These are phyloP conservation scores for Luffia ferchaultella DNA, from an alignment of 2,888 invertebrate genomes.

Conservation along the genomic window DNA sequence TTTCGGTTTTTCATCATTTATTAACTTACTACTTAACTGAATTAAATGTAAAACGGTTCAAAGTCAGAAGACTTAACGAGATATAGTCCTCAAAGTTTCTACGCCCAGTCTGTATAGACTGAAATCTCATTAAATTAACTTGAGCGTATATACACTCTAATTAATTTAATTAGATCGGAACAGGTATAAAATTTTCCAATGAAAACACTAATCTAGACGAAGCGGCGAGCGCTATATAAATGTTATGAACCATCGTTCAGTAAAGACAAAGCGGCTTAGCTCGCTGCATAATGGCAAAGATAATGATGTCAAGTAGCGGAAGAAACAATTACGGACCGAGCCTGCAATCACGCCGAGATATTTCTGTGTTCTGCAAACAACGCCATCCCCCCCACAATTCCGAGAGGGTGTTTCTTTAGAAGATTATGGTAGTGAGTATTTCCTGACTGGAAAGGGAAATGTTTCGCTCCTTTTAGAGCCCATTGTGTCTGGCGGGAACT, in stretches of 20 bases:
- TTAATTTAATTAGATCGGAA: no score
- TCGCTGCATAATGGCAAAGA: slow-evolving; percentile 50
- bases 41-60: no score
- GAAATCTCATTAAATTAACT: no score
- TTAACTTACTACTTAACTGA: no score
- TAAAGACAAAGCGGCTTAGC: slow-evolving; percentile 25
- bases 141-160: no score
- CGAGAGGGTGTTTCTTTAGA: slow-evolving; percentile 32
- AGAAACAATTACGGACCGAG: slow-evolving; percentile 52
- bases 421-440: slow-evolving; percentile 30
- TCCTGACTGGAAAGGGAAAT: slow-evolving; percentile 17
- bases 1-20: no score
- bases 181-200: not conserved
- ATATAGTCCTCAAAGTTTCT: no score
- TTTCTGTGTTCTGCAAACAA: slow-evolving; percentile 29
- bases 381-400: slow-evolving; percentile 21
- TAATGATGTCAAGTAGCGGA: slow-evolving; percentile 55
- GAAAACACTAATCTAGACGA: not conserved
- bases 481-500: not conserved
- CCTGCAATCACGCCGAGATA: slow-evolving; percentile 37
- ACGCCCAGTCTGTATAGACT: no score
- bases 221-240: not conserved
- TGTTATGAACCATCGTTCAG: not conserved
- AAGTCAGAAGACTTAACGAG: no score
- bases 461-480: slow-evolving; percentile 11